These are phyloP conservation scores for Malaclemys terrapin DNA, from an alignment of 2,113 vertebrate species.

Conservation along the genomic window DNA sequence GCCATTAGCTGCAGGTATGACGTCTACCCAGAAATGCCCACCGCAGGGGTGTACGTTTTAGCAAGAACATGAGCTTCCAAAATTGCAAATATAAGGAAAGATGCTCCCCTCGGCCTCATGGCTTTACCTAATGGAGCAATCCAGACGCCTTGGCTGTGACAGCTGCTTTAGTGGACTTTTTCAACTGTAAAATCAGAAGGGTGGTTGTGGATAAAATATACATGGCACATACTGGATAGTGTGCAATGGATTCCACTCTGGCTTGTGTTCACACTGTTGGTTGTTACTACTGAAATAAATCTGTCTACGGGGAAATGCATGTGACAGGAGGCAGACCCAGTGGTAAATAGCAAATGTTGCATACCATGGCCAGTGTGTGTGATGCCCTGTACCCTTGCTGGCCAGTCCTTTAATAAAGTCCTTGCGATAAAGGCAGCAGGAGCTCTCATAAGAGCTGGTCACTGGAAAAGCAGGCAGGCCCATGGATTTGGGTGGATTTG, in stretches of 20 bases:
- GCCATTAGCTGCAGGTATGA: not conserved
- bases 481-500: not conserved
- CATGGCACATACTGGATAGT: not conserved
- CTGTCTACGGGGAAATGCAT: fast-evolving
- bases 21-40: not conserved
- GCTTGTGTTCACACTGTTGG: not conserved
- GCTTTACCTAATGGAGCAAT: fast-evolving
- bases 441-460: not conserved
- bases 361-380: not conserved
- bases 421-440: too few relatives aligned
- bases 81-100: not conserved
- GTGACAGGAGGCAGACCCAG: not conserved
- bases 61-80: fast-evolving
- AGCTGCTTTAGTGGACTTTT: not conserved
- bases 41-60: not conserved
- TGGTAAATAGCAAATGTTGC: not conserved
- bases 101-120: not conserved
- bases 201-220: not conserved
- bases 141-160: fast-evolving
- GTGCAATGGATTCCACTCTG: constrained; percentile 50
- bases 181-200: not conserved
- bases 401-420: not conserved
- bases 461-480: not conserved
- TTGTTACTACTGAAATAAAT: constrained; percentile 37
- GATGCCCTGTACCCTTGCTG: not conserved